Percentiles rank a stretch among this genome's conserved stretches.
Evolutionary conservation across 2,113 vertebrate genomes (phyloP).

Genomic region (Sterrhoptilus dennistouni): DNA sequence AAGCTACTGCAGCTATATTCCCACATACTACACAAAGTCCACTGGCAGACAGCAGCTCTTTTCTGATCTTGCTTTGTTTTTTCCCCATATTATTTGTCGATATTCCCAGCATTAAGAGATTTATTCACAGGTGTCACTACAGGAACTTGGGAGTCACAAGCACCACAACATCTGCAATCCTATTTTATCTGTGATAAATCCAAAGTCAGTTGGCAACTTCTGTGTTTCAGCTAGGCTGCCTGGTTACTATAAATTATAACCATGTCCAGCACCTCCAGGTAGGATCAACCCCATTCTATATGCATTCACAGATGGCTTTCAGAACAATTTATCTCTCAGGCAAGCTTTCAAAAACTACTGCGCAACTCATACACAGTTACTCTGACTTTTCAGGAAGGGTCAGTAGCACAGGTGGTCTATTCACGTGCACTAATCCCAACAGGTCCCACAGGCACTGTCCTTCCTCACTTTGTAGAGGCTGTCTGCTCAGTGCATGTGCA

Average conservation of each 20-base stretch:
- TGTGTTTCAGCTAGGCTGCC: not conserved
- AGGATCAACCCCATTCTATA: not conserved
- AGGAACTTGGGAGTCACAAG: not conserved
- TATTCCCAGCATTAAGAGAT: not conserved
- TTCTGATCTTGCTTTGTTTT: not conserved
- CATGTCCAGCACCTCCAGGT: not conserved
- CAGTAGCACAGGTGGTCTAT: not conserved
- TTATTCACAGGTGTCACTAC: not conserved
- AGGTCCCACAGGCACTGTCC: not conserved
- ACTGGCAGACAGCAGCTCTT: not conserved
- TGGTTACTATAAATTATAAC: not conserved
- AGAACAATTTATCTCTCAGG: not conserved
- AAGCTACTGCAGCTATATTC: not conserved
- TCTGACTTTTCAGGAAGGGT: not conserved
- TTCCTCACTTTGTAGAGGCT: not conserved
- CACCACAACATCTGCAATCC: not conserved
- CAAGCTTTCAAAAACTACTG: not conserved
- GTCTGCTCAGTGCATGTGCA: fast-evolving
- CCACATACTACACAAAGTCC: not conserved
- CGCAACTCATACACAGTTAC: not conserved
- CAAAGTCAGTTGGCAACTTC: not conserved
- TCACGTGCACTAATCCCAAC: not conserved
- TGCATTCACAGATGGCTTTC: not conserved
- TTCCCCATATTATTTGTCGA: not conserved
- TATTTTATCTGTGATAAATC: not conserved